Evolutionary conservation across 37 sponge, comb jelly and placozoan species (phyloP), one percentile per base, ranked within the genome.

Genomic region (Eunapius fragilis): DNA sequence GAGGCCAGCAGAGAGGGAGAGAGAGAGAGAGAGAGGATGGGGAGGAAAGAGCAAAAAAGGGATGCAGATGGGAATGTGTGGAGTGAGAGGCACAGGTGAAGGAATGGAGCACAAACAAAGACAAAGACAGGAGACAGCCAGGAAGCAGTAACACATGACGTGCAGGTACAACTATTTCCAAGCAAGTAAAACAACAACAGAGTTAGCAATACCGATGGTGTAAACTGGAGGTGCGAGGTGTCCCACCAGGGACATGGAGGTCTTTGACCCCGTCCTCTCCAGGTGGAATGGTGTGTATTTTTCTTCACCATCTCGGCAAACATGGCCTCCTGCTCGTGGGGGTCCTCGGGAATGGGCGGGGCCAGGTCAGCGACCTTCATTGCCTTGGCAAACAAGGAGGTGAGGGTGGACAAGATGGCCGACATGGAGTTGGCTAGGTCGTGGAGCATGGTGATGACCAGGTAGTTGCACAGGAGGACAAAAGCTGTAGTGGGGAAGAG

Each of bases 391-490:
- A 81, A 28, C 45, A 81, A 87, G 28, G 80, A 69, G 34, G 87
- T 71, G 19, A 97, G 19, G n/a, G n/a, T n/a, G n/a, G n/a, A n/a
- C n/a, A n/a, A n/a, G n/a, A n/a, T n/a, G n/a, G n/a, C n/a, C n/a
- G 78, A 69, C 24, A 74, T 78, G 0, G 98, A 97, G 68, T 80
- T 76, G 31, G 92, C 70, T 9, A 97, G 77, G 26, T 84, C 75
- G 79, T 97, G 98, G 49, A 97, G 82, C 91, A 95, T 93, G 71
- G 89, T 89, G 13, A 93, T 84, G 27, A 97, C 91, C n/a, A 97
- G 74, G 84, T 93, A 95, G 87, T 97, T 94, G 41, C 95, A 91
- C 79, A 97, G 86, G 19, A 95, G 91, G 72, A 93, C 86, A 75
- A 95, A 95, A 28, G 90, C 76, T 69, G 3, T 67, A 45, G 47